These are phyloP conservation scores for Watsonalla binaria DNA, from an alignment of 2,888 invertebrate genomes.

Conservation along the genomic window DNA sequence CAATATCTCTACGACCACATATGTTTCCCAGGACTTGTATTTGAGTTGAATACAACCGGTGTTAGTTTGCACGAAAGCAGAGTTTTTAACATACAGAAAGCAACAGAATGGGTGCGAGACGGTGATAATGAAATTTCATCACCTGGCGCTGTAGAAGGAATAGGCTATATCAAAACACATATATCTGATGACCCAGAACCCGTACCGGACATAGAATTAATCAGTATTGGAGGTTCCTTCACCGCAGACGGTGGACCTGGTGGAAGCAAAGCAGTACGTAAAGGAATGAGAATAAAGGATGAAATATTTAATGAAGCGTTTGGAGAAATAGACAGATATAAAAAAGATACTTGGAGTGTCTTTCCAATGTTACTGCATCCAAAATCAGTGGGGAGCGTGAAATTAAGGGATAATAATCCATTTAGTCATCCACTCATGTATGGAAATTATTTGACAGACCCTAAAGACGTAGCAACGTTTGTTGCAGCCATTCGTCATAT, in stretches of 20 bases:
- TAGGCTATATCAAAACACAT: constrained; percentile 81
- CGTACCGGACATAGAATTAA: constrained; percentile 83
- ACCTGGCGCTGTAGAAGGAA: constrained; percentile 83
- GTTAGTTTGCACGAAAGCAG: constrained; percentile 48
- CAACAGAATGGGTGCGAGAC: constrained; percentile 49
- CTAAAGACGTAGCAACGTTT: constrained; percentile 78
- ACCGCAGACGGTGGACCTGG: constrained; percentile 76
- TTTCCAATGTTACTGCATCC: constrained; percentile 86
- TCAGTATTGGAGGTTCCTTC: constrained; percentile 81
- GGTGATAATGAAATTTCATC: constrained; percentile 69
- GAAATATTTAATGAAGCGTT: constrained; percentile 77
- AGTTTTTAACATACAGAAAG: constrained; percentile 21
- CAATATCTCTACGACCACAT: constrained; percentile 81
- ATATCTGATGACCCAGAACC: constrained; percentile 76
- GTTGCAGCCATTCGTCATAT: constrained; percentile 81
- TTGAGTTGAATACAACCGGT: constrained; percentile 55
- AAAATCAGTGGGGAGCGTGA: constrained; percentile 83
- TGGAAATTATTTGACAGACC: constrained; percentile 87
- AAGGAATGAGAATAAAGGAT: constrained; percentile 77
- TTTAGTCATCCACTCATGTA: constrained; percentile 86
- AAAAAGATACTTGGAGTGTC: constrained; percentile 78
- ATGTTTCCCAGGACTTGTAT: constrained; percentile 71
- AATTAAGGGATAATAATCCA: constrained; percentile 85
- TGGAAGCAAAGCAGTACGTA: constrained; percentile 62
- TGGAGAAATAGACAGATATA: constrained; percentile 62